phyloP scores from a whole-genome alignment of 2,113 vertebrate species.

The Cyrtonyx montezumae region DNA sequence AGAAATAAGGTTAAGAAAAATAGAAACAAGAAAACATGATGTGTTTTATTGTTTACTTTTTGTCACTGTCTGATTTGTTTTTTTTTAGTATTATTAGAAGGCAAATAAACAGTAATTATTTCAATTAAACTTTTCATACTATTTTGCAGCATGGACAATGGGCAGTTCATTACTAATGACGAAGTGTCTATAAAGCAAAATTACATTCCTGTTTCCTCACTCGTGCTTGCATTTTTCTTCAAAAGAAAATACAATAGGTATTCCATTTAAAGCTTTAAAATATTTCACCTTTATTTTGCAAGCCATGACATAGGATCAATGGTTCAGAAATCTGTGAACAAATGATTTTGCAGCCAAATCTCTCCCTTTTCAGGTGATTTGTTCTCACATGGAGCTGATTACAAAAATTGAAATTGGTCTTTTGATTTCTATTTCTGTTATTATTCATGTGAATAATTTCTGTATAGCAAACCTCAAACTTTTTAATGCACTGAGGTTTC shows the following conservation, averaged over 20 bases:
- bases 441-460: not conserved
- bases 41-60: slow-evolving; percentile 4
- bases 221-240: not conserved
- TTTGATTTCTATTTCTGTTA: not conserved
- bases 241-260: not conserved
- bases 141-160: slow-evolving; percentile 37
- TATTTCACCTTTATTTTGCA: slow-evolving; percentile 8
- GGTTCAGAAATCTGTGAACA: not conserved
- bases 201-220: not conserved
- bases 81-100: slow-evolving; percentile 5
- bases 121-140: slow-evolving; percentile 44
- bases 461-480: not conserved
- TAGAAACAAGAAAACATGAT: slow-evolving; percentile 4
- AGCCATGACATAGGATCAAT: not conserved
- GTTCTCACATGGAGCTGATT: not conserved
- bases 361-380: not conserved
- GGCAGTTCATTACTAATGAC: slow-evolving; percentile 49
- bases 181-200: slow-evolving; percentile 37
- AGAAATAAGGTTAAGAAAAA: slow-evolving; percentile 30
- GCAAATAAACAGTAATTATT: slow-evolving; percentile 62
- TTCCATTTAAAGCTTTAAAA: slow-evolving; percentile 17
- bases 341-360: not conserved
- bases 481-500: not conserved
- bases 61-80: not conserved
- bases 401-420: not conserved